Evolutionary conservation across 2,888 invertebrate genomes (phyloP).

Genomic region (Dynastes tityus): DNA sequence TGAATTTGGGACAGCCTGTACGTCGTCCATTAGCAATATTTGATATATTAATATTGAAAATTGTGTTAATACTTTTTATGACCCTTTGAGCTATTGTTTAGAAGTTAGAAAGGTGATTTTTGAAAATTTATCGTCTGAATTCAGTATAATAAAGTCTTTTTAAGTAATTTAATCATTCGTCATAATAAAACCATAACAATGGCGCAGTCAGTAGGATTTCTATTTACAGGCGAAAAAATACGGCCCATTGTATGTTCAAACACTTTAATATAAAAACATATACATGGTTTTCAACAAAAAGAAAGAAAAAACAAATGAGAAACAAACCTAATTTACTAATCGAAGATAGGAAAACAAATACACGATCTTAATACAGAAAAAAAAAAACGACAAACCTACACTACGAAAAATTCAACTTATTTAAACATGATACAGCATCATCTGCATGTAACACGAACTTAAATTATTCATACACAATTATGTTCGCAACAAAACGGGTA

Average conservation of each 20-base stretch:
- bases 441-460: neutral
- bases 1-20: too few species aligned
- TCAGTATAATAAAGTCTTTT: too few species aligned
- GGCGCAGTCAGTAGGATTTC: neutral
- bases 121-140: too few species aligned
- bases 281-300: conserved; percentile 36
- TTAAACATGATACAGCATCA: neutral
- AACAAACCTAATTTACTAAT: conserved; percentile 5
- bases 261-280: conserved; percentile 45
- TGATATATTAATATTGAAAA: too few species aligned
- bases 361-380: neutral
- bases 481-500: conserved; percentile 1
- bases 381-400: neutral
- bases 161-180: too few species aligned
- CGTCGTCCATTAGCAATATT: too few species aligned
- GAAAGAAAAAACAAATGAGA: neutral
- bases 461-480: too few species aligned
- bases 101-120: too few species aligned
- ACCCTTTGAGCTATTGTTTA: too few species aligned
- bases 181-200: too few species aligned
- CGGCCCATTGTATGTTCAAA: conserved; percentile 22
- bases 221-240: neutral
- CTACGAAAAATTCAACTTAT: neutral
- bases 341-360: neutral
- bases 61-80: too few species aligned